Base-by-base conservation (phyloP, 2,113 vertebrate species). In the Tetrao urogallus region DNA sequence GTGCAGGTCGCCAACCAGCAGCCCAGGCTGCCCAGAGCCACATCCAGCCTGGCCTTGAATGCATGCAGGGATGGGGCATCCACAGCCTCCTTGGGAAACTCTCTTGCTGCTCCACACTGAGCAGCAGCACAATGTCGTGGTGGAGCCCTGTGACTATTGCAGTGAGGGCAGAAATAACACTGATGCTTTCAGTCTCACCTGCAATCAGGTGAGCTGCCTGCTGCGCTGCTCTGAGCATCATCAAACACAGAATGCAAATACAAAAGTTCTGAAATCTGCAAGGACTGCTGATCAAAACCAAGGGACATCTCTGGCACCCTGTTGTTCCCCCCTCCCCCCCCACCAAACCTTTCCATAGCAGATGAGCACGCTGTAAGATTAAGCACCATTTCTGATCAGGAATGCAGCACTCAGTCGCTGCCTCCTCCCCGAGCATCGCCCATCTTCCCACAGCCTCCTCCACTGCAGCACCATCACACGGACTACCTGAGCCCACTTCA, bases 381-480 rank as follows among this genome's bases (percentile, higher is more conserved):
- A 78, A 95, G 61, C 52, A 43, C 17, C 40, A 6, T 86, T 92
- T 91, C 91, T 70, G 73, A 90, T 60, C 6, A 75, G 87, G 82
- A 93, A 74, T 61, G 75, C 5, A 77, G 70, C 10, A 9, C 60
- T 48, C 18, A 0, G 58, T 15, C 19, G 16, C 6, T 10, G 82
- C 34, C 69, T 94, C 82, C 82, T 94, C 67, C 85, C 48, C 2
- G 20, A 88, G 52, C 85, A 83, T 82, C 85, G 12, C 88, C 91
- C 90, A 83, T 56, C 88, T 91, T 80, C 95, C 89, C 96, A 93
- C 84, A 82, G 89, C 56, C 72, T 77, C 85, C 82, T 32, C 77
- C 72, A 72, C 81, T 56, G 86, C 14, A 67, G 43, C 82, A 19
- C 24, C 2, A 1, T 83, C 92, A 91, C 76, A 60, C 12, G 52